phyloP scores from a whole-genome alignment of 2,888 invertebrate genomes.

The Timema cristinae region DNA sequence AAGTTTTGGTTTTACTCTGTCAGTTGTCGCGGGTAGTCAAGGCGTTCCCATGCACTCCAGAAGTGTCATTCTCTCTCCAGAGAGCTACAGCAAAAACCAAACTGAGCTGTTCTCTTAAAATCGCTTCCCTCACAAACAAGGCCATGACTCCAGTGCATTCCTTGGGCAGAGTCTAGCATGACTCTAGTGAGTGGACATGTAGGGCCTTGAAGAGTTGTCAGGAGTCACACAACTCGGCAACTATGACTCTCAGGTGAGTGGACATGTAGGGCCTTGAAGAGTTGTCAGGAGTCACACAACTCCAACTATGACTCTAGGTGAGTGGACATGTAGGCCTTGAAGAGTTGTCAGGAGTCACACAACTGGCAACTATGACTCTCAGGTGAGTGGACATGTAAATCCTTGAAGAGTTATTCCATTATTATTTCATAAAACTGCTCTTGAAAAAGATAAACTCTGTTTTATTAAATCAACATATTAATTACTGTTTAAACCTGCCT shows the following conservation, averaged over 20 bases:
- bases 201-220: neutral
- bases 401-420: neutral
- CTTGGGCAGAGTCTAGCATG: too few relatives aligned
- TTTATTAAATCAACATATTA: too few relatives aligned
- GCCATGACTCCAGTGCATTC: too few relatives aligned
- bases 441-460: too few relatives aligned
- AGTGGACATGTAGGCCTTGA: too few relatives aligned
- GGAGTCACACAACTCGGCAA: slow-evolving; percentile 32
- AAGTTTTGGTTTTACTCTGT: too few relatives aligned
- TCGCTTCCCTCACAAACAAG: slow-evolving; percentile 46
- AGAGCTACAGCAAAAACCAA: slow-evolving; percentile 63
- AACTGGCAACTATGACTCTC: slow-evolving; percentile 29
- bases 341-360: slow-evolving; percentile 25
- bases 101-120: slow-evolving; percentile 55
- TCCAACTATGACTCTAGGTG: neutral
- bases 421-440: too few relatives aligned
- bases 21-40: slow-evolving; percentile 63
- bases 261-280: slow-evolving; percentile 35
- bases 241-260: too few relatives aligned
- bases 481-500: too few relatives aligned
- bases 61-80: slow-evolving; percentile 66
- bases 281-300: slow-evolving; percentile 32
- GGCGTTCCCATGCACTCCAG: slow-evolving; percentile 65
- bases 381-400: too few relatives aligned
- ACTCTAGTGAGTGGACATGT: too few relatives aligned